Evolutionary conservation across 2,888 invertebrate genomes (phyloP), one percentile per base, ranked within the genome.

Genomic region (Hedya salicella): DNA sequence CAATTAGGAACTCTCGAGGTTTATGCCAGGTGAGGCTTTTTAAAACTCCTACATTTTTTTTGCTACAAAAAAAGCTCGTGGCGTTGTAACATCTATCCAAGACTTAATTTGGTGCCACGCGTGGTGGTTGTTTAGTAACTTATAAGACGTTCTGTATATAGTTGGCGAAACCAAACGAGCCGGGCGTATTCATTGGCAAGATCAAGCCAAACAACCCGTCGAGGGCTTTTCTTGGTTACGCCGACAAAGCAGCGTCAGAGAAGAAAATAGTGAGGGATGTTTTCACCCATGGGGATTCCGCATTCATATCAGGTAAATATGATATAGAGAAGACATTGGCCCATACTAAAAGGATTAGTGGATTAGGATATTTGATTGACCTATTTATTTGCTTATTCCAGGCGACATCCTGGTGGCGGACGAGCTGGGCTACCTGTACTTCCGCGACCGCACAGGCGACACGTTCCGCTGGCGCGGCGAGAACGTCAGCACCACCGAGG

Each of bases 381-480:
- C 8, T 9, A 9, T 9, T 11, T 8, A 36, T 36, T 36, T 36
- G 36, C 36, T 46, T 42, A 62, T 85, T 87, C 44, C 77, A 96
- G 95, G 96, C 65, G 99, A 99, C 85, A 95, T 99, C 68, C 88
- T 99, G 66, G 95, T 96, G 40, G 96, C 98, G 73, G 99, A 99
- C 80, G 96, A 98, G 78, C 93, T 96, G 1, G 99, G 99, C 8
- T 98, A 98, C 89, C 93, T 99, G 68, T 99, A 95, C 89, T 99
- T 99, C 93, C 96, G 95, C 81, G 99, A 99, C 86, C 94, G 99
- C 73, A 98, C 98, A 0, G 99, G 99, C 0, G 99, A 99, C 86
- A 99, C 99, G 1, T 99, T 97, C 93, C 94, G 98, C 57, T 98
- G 98, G 98, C 97, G 98, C 83, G 99, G 99, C 9, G 99, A 99